Percentiles rank a stretch among this genome's conserved stretches.
Evolutionary conservation across 1,140 invertebrate species (phyloP).

Genomic region (Plectrocnemia conspersa): DNA sequence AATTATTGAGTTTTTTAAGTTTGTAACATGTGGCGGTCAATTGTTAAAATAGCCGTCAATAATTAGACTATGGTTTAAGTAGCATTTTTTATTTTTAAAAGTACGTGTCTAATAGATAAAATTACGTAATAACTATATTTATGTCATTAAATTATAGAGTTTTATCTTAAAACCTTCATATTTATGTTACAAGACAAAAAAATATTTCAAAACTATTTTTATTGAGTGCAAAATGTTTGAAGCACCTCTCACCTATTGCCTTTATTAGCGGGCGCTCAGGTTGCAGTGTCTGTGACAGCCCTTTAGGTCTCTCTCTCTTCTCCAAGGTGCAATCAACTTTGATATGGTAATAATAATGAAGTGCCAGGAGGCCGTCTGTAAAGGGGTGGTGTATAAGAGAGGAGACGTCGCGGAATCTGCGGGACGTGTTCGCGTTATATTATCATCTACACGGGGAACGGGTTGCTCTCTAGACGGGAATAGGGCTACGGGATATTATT

Average conservation of each 20-base stretch:
- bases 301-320: conserved; percentile 23
- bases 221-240: conserved; percentile 1
- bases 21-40: no score
- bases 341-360: conserved; percentile 36
- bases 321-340: conserved; percentile 35
- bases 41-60: no score
- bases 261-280: conserved; percentile 21
- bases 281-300: conserved; percentile 27
- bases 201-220: not conserved
- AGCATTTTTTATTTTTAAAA: no score
- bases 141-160: no score
- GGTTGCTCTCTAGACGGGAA: not conserved
- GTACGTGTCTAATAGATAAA: no score
- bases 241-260: conserved; percentile 16
- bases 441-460: conserved; percentile 20
- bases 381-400: conserved; percentile 4
- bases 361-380: conserved; percentile 17
- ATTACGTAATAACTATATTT: no score
- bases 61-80: no score
- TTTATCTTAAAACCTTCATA: no score
- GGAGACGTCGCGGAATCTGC: conserved; percentile 34
- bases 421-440: conserved; percentile 34
- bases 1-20: no score
- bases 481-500: conserved; percentile 13
- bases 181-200: no score